phyloP scores from a whole-genome alignment of 23 tunicate species.

The Oikopleura albicans region DNA sequence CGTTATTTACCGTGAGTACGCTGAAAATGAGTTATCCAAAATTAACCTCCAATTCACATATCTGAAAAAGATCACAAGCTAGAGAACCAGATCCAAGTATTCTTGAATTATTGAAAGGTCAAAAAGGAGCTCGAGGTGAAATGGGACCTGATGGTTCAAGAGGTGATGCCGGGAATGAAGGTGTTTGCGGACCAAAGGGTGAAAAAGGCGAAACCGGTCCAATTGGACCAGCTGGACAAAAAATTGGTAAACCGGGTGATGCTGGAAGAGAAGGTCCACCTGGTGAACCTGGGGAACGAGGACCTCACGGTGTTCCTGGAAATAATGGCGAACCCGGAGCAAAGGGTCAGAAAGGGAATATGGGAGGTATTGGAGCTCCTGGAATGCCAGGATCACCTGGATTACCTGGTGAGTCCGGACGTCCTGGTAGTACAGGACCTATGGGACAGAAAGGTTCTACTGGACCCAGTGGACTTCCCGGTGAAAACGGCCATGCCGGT shows the following conservation, averaged over 20 bases:
- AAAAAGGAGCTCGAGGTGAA: neutral
- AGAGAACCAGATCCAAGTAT: neutral
- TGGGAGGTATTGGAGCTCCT: constrained; percentile 23
- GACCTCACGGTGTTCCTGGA: neutral
- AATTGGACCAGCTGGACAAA: neutral
- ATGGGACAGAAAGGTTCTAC: neutral
- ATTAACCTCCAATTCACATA: no score
- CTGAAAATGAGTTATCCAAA: no score
- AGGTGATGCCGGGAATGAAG: neutral
- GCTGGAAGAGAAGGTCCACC: neutral
- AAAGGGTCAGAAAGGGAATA: constrained; percentile 18
- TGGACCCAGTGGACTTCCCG: neutral
- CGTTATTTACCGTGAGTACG: no score
- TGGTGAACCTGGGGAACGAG: constrained; percentile 11
- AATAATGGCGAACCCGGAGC: neutral
- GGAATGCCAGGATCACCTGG: constrained; percentile 21
- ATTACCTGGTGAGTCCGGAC: constrained; percentile 21
- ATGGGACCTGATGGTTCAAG: neutral
- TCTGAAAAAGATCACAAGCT: no score
- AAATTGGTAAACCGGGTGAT: constrained; percentile 13
- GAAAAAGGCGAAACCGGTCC: constrained; percentile 8
- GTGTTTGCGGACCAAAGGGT: neutral
- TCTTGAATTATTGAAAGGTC: neutral
- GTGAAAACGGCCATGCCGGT: neutral
- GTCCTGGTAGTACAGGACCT: neutral